Conservation (phyloP, 2,888 invertebrate genomes). For the Linyphia triangularis region DNA sequence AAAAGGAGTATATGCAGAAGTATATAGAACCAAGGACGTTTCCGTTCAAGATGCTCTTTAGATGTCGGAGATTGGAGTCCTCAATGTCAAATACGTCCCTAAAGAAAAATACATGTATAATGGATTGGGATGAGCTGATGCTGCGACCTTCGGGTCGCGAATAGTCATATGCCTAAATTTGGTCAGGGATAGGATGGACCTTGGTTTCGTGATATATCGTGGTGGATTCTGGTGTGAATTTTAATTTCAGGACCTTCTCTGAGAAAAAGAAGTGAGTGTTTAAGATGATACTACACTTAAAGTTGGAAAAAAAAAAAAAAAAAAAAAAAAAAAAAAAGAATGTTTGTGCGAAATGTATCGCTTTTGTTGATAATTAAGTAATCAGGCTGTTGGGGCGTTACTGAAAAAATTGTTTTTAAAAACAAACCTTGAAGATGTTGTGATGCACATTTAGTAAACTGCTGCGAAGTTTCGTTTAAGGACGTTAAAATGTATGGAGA, state of each 20-base stretch:
- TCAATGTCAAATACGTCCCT: neutral
- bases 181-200: neutral
- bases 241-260: neutral
- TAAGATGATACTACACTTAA: too few species aligned
- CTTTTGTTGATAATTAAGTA: too few species aligned
- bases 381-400: too few species aligned
- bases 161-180: neutral
- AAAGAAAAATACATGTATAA: too few species aligned
- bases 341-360: too few species aligned
- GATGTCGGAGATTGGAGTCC: neutral
- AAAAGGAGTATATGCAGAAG: neutral
- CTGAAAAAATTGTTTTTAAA: too few species aligned
- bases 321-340: too few species aligned
- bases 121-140: neutral
- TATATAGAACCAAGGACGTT: slow-evolving; percentile 28
- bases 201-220: neutral
- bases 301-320: too few species aligned
- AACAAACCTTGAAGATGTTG: too few species aligned
- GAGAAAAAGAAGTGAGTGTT: neutral
- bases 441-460: too few species aligned
- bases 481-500: too few species aligned
- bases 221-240: neutral
- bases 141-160: neutral
- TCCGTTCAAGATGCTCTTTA: slow-evolving; percentile 1
- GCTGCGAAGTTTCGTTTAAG: too few species aligned